Percentiles rank a stretch among this genome's conserved stretches.
Evolutionary conservation across 1,140 invertebrate species (phyloP).

Genomic region (Diuraphis noxia): DNA sequence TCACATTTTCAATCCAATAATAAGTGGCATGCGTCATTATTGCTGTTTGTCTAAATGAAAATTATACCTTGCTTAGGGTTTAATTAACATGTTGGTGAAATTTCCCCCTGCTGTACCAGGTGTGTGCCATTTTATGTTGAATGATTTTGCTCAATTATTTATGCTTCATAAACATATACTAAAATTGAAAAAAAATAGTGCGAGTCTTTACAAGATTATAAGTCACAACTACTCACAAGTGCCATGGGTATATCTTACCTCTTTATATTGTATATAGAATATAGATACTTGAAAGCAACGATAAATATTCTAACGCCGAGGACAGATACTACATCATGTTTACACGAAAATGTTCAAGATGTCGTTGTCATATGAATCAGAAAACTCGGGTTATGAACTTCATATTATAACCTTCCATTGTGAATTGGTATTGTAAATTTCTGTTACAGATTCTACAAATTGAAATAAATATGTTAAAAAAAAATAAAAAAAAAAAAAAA

Average conservation of each 20-base stretch:
- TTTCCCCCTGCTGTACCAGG: too few relatives aligned
- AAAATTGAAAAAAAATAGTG: not conserved
- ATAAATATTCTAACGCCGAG: not conserved
- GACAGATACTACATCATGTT: not conserved
- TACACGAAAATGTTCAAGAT: not conserved
- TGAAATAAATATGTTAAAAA: too few relatives aligned
- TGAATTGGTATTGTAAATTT: too few relatives aligned
- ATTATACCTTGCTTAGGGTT: too few relatives aligned
- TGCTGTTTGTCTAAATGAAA: not conserved
- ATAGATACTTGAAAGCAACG: too few relatives aligned
- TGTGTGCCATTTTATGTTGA: not conserved
- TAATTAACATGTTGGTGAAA: too few relatives aligned
- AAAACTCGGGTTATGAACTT: not conserved
- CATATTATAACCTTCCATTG: too few relatives aligned
- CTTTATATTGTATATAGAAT: too few relatives aligned
- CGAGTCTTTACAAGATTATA: not conserved
- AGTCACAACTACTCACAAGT: not conserved
- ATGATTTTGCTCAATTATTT: not conserved
- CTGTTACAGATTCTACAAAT: too few relatives aligned
- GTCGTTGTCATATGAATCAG: not conserved
- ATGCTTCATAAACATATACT: not conserved
- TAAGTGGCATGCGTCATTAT: not conserved
- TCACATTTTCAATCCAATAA: not conserved
- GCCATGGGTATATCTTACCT: not conserved
- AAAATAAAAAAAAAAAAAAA: too few relatives aligned